Conservation (phyloP, 2,113 vertebrate species). For the Urocolius indicus region DNA sequence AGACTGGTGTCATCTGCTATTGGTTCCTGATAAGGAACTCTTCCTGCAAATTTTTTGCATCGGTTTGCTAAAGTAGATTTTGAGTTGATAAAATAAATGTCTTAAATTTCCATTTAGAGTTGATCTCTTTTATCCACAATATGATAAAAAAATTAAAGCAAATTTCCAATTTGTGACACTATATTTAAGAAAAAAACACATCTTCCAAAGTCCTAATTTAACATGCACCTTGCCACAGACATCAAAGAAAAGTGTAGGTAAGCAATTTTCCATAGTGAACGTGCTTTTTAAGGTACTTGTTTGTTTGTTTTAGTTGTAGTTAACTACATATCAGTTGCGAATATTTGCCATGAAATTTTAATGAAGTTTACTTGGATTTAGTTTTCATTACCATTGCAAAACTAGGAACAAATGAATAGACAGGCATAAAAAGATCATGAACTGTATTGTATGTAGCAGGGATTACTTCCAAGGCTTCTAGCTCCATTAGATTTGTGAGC, state of each 20-base stretch:
- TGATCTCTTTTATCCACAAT: background rate
- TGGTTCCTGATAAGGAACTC: background rate
- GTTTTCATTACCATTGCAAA: slow-evolving; percentile 60
- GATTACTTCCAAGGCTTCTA: background rate
- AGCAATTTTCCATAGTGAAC: background rate
- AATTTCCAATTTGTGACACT: background rate
- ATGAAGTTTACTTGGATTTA: slow-evolving; percentile 34
- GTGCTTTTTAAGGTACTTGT: background rate
- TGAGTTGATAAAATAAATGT: background rate
- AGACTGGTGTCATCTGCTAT: background rate
- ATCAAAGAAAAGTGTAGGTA: slow-evolving; percentile 1
- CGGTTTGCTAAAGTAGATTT: background rate
- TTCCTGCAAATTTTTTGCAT: background rate
- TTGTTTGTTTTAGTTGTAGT: slow-evolving; percentile 38
- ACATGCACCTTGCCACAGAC: background rate
- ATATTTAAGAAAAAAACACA: background rate
- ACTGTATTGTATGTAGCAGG: slow-evolving; percentile 1
- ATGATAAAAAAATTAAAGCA: background rate
- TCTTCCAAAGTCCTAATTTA: slow-evolving; percentile 17
- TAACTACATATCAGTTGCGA: slow-evolving; percentile 12
- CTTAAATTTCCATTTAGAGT: slow-evolving; percentile 22
- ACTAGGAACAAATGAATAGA: slow-evolving; percentile 53
- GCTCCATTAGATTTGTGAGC: background rate
- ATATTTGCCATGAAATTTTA: slow-evolving; percentile 62
- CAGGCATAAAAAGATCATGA: slow-evolving; percentile 27